Percentiles rank a stretch among this genome's conserved stretches.
phyloP scores from a whole-genome alignment of 37 sponge, comb jelly and placozoan genomes.

The Cladorhizidae sp. region DNA sequence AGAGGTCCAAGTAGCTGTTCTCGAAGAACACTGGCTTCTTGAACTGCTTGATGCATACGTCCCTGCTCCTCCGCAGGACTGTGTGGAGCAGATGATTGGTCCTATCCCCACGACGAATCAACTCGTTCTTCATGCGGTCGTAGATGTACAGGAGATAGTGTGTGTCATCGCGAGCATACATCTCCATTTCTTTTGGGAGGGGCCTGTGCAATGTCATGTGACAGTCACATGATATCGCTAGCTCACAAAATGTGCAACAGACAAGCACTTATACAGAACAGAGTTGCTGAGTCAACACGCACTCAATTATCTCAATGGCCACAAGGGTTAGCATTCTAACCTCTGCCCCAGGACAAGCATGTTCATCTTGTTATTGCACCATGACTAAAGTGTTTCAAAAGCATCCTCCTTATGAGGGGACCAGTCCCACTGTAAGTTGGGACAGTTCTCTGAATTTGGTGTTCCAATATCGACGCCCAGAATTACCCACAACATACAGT shows the following conservation, averaged over 20 bases:
- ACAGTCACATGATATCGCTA: neutral
- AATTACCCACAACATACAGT: no score
- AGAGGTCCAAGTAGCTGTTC: constrained; percentile 59
- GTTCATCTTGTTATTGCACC: no score
- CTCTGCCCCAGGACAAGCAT: no score
- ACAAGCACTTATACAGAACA: neutral
- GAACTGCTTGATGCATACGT: constrained; percentile 70
- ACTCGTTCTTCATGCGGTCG: constrained; percentile 88
- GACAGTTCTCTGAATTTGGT: no score
- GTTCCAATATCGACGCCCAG: no score
- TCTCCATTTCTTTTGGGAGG: constrained; percentile 83
- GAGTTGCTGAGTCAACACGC: no score
- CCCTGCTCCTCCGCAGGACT: constrained; percentile 57
- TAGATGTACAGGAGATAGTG: constrained; percentile 96
- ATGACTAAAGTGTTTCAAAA: no score
- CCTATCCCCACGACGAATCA: constrained; percentile 68
- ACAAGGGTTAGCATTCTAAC: no score
- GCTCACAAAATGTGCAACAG: neutral
- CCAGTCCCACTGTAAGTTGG: no score
- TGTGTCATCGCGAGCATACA: constrained; percentile 97
- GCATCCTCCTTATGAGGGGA: no score
- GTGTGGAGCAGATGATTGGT: constrained; percentile 34
- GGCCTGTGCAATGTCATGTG: constrained; percentile 48
- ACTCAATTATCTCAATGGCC: no score
- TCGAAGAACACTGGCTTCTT: constrained; percentile 73